These are phyloP conservation scores for Thunnus thynnus DNA, from an alignment of 2,113 vertebrate genomes.

Conservation along the genomic window DNA sequence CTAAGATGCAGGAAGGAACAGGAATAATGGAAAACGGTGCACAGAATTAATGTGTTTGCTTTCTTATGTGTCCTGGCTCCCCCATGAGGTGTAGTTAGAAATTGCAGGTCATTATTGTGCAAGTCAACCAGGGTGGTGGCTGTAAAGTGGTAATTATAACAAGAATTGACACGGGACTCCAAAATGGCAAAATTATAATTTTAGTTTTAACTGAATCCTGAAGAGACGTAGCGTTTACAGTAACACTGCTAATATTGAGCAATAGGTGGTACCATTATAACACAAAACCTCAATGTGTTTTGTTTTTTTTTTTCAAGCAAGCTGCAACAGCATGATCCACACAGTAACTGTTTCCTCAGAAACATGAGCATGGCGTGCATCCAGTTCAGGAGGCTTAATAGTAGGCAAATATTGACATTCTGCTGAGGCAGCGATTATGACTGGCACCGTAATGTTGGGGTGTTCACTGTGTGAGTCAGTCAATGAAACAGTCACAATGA, in stretches of 20 bases:
- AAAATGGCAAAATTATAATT: conserved; percentile 70
- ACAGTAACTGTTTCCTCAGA: conserved; percentile 74
- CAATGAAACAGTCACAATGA: conserved; percentile 45
- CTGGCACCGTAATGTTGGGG: conserved; percentile 2
- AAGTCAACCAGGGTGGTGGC: not conserved
- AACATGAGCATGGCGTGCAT: conserved; percentile 63
- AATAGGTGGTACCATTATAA: conserved; percentile 59
- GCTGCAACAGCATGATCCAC: conserved; percentile 71
- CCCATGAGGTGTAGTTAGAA: conserved; percentile 40
- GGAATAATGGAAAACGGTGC: conserved; percentile 68
- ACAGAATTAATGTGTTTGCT: conserved; percentile 8
- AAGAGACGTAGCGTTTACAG: conserved; percentile 75
- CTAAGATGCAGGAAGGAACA: conserved; percentile 53
- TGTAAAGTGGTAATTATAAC: not conserved
- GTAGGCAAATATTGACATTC: conserved; percentile 67
- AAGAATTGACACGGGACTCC: conserved; percentile 62
- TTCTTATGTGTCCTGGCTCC: conserved; percentile 41
- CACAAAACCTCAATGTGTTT: conserved; percentile 43
- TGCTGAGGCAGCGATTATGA: conserved; percentile 56
- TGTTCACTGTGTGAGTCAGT: conserved; percentile 19
- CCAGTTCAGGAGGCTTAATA: conserved; percentile 62
- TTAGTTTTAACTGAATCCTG: conserved; percentile 76
- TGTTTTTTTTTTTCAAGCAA: conserved; percentile 62
- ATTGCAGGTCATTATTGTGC: not conserved
- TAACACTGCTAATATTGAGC: conserved; percentile 66